These are phyloP conservation scores for Heliconius charithonia DNA, from an alignment of 2,888 invertebrate genomes.

Conservation along the genomic window DNA sequence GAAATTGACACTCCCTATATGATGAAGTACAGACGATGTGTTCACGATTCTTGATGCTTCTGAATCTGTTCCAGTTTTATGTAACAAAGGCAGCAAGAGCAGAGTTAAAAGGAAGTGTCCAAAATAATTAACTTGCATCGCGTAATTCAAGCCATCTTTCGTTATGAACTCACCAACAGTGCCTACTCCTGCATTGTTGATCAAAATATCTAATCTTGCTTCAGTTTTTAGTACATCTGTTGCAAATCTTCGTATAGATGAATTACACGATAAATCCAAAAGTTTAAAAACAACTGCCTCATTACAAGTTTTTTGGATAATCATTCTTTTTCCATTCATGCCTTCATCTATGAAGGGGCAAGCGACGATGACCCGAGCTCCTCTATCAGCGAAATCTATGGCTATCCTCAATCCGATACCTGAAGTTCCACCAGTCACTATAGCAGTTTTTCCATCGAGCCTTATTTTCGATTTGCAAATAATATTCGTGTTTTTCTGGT, in stretches of 20 bases:
- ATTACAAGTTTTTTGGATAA: slow-evolving; percentile 86
- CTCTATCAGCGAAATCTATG: slow-evolving; percentile 69
- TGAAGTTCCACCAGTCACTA: slow-evolving; percentile 74
- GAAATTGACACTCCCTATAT: slow-evolving; percentile 86
- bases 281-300: slow-evolving; percentile 87
- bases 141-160: slow-evolving; percentile 92
- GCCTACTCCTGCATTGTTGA: slow-evolving; percentile 94
- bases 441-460: slow-evolving; percentile 67
- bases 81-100: slow-evolving; percentile 91
- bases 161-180: slow-evolving; percentile 84
- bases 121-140: slow-evolving; percentile 96
- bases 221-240: slow-evolving; percentile 88
- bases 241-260: slow-evolving; percentile 92
- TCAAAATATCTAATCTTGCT: slow-evolving; percentile 89
- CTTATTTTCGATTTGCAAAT: slow-evolving; percentile 71
- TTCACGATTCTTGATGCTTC: slow-evolving; percentile 90
- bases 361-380: slow-evolving; percentile 72
- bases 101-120: slow-evolving; percentile 96
- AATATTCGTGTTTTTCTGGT: slow-evolving; percentile 73
- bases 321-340: slow-evolving; percentile 79
- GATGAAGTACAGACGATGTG: slow-evolving; percentile 90
- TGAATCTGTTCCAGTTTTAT: slow-evolving; percentile 77
- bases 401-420: slow-evolving; percentile 76
- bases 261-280: slow-evolving; percentile 88
- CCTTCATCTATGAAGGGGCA: slow-evolving; percentile 75